Conservation (phyloP, 2,797 vertebrate genomes). For the Natrix natrix region DNA sequence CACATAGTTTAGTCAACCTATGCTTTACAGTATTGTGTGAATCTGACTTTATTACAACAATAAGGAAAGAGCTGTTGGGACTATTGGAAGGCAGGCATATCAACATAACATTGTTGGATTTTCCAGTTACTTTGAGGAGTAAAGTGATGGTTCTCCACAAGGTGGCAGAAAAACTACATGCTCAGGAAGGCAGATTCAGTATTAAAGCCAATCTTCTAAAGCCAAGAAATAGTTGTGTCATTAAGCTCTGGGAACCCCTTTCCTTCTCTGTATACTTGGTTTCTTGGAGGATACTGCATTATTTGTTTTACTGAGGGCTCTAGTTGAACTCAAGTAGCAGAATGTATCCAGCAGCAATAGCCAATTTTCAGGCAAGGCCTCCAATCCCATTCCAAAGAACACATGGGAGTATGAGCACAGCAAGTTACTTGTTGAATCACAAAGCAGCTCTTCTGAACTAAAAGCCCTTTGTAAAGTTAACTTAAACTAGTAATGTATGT, state of each 20-base stretch:
- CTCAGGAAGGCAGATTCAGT: slow-evolving; percentile 45
- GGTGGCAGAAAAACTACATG: slow-evolving; percentile 76
- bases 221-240: slow-evolving; percentile 8
- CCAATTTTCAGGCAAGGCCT: neutral
- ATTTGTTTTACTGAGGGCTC: neutral
- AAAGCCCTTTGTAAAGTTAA: neutral
- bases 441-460: neutral
- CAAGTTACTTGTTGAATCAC: neutral
- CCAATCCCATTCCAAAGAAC: neutral
- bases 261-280: neutral
- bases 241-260: slow-evolving; percentile 24
- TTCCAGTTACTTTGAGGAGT: slow-evolving; percentile 28
- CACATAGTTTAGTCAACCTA: neutral
- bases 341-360: neutral
- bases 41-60: neutral
- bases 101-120: slow-evolving; percentile 13
- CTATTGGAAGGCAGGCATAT: neutral
- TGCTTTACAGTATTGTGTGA: neutral
- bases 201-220: slow-evolving; percentile 19
- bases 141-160: slow-evolving; percentile 71
- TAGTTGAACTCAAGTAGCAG: neutral
- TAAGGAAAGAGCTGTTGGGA: neutral
- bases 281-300: neutral
- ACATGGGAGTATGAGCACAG: neutral
- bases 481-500: neutral